Evolutionary conservation across 2,888 invertebrate genomes (phyloP), one percentile per base, ranked within the genome.

Genomic region (Caenorhabditis virilis): DNA sequence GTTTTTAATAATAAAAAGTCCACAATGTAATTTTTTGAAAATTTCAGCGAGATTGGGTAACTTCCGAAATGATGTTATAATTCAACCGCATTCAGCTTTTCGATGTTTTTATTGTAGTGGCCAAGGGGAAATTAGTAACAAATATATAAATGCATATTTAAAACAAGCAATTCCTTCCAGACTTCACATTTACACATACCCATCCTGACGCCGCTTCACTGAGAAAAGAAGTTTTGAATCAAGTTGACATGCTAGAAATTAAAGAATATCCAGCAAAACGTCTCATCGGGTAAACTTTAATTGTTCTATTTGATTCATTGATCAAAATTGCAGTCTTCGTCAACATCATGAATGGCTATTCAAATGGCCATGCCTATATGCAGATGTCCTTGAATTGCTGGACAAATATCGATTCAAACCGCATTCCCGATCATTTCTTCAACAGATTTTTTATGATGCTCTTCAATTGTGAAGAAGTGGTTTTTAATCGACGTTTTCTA

Each of bases 351-450:
- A 60, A 9, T 71, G 72, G 73, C 54, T 72, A 3, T 75, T 70
- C 62, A 66, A 73, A 55, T 73, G 72, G 69, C 70, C 70, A n/a
- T 74, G 72, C 47, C 52, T 73, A 49, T 78, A 78, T 49, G 74
- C 72, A 2, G 78, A 78, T 49, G 78, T 75, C 3, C 61, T 78
- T 13, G 75, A 76, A 43, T 27, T 78, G 4, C 55, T 78, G 27
- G 73, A 76, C 48, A 72, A 76, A 26, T 76, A 74, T 49, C 59
- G 76, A 25, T 76, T 74, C 53, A 72, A 70, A 42, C 66, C 72
- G 9, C 64, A 69, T 20, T 74, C 76, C 5, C 51, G 76, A 42
- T 57, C 69, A 0, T 74, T 76, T 50, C 63, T 76, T 1, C 76
- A 76, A 25, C 73, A 76, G 30, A 71, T 76, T 18, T 76, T 76